Conservation (phyloP, 2,113 vertebrate species). For the Galeopterus variegatus region DNA sequence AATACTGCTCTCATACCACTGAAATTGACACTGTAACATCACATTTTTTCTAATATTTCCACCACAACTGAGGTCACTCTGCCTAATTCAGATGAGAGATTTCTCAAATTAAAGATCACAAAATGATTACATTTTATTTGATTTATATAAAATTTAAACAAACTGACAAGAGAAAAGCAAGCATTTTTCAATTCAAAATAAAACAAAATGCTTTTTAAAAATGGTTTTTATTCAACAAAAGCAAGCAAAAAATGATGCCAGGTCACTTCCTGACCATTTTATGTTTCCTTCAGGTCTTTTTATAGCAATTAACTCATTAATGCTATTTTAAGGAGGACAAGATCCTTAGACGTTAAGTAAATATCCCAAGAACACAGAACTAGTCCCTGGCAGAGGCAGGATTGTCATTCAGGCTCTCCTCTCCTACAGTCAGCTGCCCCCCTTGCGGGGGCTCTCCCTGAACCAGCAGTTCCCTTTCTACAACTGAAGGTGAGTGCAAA, state of each 20-base stretch:
- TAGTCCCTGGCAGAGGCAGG: background rate
- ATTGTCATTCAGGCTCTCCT: background rate
- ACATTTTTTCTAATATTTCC: slow-evolving; percentile 8
- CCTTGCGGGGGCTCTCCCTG: background rate
- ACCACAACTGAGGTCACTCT: background rate
- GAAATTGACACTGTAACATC: background rate
- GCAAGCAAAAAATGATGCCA: slow-evolving; percentile 8
- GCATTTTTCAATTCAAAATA: background rate
- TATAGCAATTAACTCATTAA: slow-evolving; percentile 9
- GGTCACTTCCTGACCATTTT: background rate
- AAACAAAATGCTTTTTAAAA: slow-evolving; percentile 2
- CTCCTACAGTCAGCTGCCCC: too few relatives aligned
- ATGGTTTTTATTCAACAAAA: background rate
- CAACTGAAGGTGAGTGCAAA: background rate
- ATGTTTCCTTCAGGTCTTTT: background rate
- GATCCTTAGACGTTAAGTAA: background rate
- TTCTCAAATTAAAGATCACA: background rate
- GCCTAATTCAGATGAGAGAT: background rate
- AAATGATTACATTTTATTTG: background rate
- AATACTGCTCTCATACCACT: background rate
- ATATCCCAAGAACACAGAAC: background rate
- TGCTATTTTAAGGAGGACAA: background rate
- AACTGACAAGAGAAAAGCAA: background rate
- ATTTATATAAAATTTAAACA: slow-evolving; percentile 24
- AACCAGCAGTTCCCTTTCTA: background rate